Evolutionary conservation across 2,888 invertebrate species (phyloP).

Genomic region (Limnephilus marmoratus): DNA sequence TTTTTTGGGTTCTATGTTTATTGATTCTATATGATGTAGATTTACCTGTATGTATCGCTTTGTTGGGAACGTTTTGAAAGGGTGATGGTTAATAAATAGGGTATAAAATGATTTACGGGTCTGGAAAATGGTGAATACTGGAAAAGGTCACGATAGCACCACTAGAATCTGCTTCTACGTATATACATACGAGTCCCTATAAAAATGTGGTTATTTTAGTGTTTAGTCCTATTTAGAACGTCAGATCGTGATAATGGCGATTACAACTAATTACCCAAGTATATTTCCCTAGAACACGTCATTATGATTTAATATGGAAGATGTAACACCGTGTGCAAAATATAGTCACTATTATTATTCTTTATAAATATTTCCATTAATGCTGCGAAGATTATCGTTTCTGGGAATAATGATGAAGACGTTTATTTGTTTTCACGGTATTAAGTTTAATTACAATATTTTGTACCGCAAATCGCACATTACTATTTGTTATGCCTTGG

Average conservation of each 20-base stretch:
- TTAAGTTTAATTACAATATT: not conserved
- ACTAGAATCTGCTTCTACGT: too few species aligned
- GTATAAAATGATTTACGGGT: too few species aligned
- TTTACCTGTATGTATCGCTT: too few species aligned
- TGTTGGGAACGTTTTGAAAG: too few species aligned
- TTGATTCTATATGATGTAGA: too few species aligned
- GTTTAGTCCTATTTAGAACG: not conserved
- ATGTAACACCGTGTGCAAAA: not conserved
- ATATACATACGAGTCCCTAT: too few species aligned
- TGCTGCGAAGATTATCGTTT: not conserved
- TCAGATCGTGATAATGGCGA: not conserved
- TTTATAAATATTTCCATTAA: not conserved
- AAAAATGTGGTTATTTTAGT: not conserved
- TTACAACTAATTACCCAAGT: not conserved
- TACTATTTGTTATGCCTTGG: not conserved
- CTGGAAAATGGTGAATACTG: not conserved
- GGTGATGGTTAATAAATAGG: too few species aligned
- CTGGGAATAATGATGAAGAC: not conserved
- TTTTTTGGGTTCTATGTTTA: too few species aligned
- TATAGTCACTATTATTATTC: not conserved
- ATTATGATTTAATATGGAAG: not conserved
- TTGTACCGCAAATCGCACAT: not conserved
- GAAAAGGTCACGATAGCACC: not conserved
- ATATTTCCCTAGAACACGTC: not conserved
- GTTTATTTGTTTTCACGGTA: not conserved